Evolutionary conservation across 1,140 invertebrate species (phyloP), one percentile per base, ranked within the genome.

Genomic region (Asobara japonica): DNA sequence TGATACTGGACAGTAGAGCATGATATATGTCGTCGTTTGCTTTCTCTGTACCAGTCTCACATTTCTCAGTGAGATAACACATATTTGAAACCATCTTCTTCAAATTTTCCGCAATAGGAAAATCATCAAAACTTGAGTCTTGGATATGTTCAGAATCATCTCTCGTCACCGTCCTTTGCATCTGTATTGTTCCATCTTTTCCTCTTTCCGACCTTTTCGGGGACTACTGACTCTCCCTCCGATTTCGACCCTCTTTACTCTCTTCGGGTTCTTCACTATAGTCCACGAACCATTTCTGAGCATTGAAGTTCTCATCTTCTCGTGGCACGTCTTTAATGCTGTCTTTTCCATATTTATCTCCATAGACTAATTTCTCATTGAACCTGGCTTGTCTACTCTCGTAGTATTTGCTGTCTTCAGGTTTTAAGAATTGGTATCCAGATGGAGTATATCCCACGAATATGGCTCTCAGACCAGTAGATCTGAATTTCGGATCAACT

Each of bases 401-500:
- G 25, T 70, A 70, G 29, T 61, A 70, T 25, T 70, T 70, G n/a
- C 56, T 56, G n/a, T 70, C 56, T 61, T 70, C 69, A 1, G 56
- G 69, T 61, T 27, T 70, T 2, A 70, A 33, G 0, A 70, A 41
- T 25, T 25, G 60, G 41, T 65, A 70, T 27, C 56, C 33, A 6
- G 30, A 13, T 20, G 69, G 56, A 64, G 69, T 64, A 29, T 70
- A 70, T 0, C 69, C 69, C 2, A 62, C 69, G 0, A 64, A 25
- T 2, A 70, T 41, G 3, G 20, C 60, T 36, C 69, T 4, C 16
- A 10, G 27, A 1, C 51, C 69, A 11, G 13, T 27, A 0, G 1
- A 6, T 16, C 60, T 29, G 13, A 70, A 70, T 64, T 70, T 70
- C 1, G 69, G 56, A 13, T 56, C 69, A 8, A 18, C 20, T 8